Conservation (phyloP, 2,797 vertebrate genomes). For the Sebastes taczanowskii region DNA sequence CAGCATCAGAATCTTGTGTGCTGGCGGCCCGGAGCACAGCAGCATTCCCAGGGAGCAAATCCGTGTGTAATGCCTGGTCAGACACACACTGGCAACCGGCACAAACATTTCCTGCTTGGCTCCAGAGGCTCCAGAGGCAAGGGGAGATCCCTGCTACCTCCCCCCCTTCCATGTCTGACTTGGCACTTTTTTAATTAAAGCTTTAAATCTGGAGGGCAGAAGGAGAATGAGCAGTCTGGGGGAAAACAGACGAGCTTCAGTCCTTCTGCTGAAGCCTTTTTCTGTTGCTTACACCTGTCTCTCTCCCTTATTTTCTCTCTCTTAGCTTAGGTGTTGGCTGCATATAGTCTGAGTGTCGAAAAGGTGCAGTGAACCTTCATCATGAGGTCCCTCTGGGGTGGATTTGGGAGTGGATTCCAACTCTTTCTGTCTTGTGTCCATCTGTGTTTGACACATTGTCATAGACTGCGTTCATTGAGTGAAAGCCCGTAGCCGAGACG, state of each 20-base stretch:
- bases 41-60: slow-evolving; percentile 82
- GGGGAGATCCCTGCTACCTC: slow-evolving; percentile 60
- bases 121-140: slow-evolving; percentile 78
- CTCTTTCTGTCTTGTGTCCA: slow-evolving; percentile 64
- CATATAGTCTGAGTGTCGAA: slow-evolving; percentile 22
- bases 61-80: slow-evolving; percentile 81
- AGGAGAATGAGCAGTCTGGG: slow-evolving; percentile 42
- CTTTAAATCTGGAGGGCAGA: slow-evolving; percentile 69
- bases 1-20: slow-evolving; percentile 67
- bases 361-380: slow-evolving; percentile 72
- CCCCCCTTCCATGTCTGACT: slow-evolving; percentile 66
- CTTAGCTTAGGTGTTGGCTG: slow-evolving; percentile 34
- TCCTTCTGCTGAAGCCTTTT: slow-evolving; percentile 35
- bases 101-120: slow-evolving; percentile 86
- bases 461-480: slow-evolving; percentile 49
- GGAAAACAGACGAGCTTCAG: slow-evolving; percentile 30
- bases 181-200: slow-evolving; percentile 83
- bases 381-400: slow-evolving; percentile 46
- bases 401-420: slow-evolving; percentile 60
- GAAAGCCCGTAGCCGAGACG: slow-evolving; percentile 64
- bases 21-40: slow-evolving; percentile 60
- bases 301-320: slow-evolving; percentile 1
- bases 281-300: slow-evolving; percentile 55
- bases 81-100: slow-evolving; percentile 81
- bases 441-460: slow-evolving; percentile 73